These are phyloP conservation scores for Saturnia japonica DNA, from an alignment of 2,888 invertebrate genomes.

Conservation along the genomic window DNA sequence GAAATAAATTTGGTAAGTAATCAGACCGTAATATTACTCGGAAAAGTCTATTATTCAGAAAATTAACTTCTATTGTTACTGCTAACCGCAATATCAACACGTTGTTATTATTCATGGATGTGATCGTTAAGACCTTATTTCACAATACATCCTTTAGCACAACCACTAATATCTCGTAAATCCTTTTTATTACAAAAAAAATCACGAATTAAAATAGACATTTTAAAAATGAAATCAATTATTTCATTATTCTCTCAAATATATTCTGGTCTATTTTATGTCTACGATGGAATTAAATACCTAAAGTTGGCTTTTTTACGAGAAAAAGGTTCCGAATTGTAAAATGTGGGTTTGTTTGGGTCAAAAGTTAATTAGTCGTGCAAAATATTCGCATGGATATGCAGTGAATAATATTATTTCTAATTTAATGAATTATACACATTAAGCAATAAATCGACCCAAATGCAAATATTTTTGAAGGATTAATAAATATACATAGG, in stretches of 20 bases:
- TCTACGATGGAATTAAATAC: not conserved
- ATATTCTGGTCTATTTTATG: not conserved
- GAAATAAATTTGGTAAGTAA: not conserved
- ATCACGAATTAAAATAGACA: not conserved
- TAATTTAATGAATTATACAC: not conserved
- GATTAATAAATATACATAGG: not conserved
- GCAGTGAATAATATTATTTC: not conserved
- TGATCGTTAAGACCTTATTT: not conserved
- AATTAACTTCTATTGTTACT: not conserved
- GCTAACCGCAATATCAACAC: not conserved
- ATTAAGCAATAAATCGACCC: not conserved
- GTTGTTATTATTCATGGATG: not conserved
- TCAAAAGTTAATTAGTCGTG: constrained; percentile 1
- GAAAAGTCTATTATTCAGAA: not conserved
- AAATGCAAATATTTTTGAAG: not conserved
- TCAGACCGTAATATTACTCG: not conserved
- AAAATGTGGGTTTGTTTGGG: not conserved
- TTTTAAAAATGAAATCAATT: not conserved
- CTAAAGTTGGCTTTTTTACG: constrained; percentile 4
- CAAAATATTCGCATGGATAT: not conserved
- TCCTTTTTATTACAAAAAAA: not conserved
- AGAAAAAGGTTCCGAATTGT: not conserved
- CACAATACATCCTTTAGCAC: not conserved
- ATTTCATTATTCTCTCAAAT: constrained; percentile 2
- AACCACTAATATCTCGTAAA: not conserved